Evolutionary conservation across 2,888 invertebrate species (phyloP).

Genomic region (Cosmorhoe ocellata): DNA sequence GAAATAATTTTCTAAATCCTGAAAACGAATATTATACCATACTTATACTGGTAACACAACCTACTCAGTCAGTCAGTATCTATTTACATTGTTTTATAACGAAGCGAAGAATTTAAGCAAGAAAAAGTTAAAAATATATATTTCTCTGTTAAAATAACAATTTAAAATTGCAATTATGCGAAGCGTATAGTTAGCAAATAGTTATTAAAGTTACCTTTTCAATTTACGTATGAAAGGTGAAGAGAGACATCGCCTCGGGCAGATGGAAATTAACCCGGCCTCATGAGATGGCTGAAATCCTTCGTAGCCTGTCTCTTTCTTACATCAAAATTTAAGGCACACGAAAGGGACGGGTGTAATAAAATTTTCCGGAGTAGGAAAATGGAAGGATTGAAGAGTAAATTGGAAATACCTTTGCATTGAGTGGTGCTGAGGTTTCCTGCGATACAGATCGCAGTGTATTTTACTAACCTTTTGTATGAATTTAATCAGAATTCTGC

Average conservation of each 20-base stretch:
- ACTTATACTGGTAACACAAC: too few species aligned
- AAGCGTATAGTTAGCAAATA: slow-evolving; percentile 45
- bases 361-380: slow-evolving; percentile 70
- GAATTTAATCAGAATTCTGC: slow-evolving; percentile 69
- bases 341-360: slow-evolving; percentile 61
- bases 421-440: slow-evolving; percentile 71
- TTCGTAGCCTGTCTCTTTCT: slow-evolving; percentile 48
- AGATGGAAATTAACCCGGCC: slow-evolving; percentile 73
- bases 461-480: slow-evolving; percentile 71
- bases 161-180: slow-evolving; percentile 36
- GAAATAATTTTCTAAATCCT: too few species aligned
- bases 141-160: slow-evolving; percentile 10
- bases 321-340: slow-evolving; percentile 38
- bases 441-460: slow-evolving; percentile 63
- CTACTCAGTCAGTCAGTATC: too few species aligned
- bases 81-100: too few species aligned
- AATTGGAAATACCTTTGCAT: slow-evolving; percentile 80
- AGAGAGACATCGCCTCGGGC: slow-evolving; percentile 67
- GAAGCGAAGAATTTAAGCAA: background rate
- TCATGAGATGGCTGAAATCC: slow-evolving; percentile 65
- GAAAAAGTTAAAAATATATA: background rate
- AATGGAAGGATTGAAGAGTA: slow-evolving; percentile 80
- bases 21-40: too few species aligned
- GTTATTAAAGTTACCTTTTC: slow-evolving; percentile 63
- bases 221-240: slow-evolving; percentile 71